phyloP scores from a whole-genome alignment of 2,888 invertebrate genomes.

The Campaea margaritaria region DNA sequence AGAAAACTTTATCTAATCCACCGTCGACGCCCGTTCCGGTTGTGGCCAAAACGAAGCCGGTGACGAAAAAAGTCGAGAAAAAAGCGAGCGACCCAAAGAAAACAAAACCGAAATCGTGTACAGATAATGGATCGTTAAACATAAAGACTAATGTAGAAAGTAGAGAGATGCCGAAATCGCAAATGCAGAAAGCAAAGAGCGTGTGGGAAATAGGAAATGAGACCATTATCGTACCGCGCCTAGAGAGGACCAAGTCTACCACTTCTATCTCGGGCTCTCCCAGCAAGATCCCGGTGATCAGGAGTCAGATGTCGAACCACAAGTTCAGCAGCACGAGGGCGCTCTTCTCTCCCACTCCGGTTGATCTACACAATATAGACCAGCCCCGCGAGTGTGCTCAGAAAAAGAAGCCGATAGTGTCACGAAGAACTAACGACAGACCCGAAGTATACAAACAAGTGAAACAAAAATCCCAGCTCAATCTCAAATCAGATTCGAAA shows the following conservation, averaged over 20 bases:
- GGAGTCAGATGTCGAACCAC: slow-evolving; percentile 80
- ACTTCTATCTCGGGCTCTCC: slow-evolving; percentile 85
- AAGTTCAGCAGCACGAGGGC: slow-evolving; percentile 82
- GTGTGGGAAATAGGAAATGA: slow-evolving; percentile 84
- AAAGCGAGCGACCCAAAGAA: slow-evolving; percentile 75
- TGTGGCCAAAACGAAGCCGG: slow-evolving; percentile 74
- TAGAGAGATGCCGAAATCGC: slow-evolving; percentile 69
- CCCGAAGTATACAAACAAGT: slow-evolving; percentile 71
- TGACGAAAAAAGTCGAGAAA: slow-evolving; percentile 74
- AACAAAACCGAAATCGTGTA: slow-evolving; percentile 71
- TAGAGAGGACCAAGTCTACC: slow-evolving; percentile 80
- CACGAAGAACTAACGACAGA: slow-evolving; percentile 70
- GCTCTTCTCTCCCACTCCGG: slow-evolving; percentile 85
- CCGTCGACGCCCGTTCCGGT: slow-evolving; percentile 81
- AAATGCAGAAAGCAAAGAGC: slow-evolving; percentile 82
- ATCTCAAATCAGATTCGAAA: slow-evolving; percentile 72
- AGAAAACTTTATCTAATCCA: slow-evolving; percentile 83
- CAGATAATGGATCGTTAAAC: slow-evolving; percentile 74
- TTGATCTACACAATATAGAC: slow-evolving; percentile 83
- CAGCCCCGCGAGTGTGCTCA: slow-evolving; percentile 84
- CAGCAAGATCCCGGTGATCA: slow-evolving; percentile 87
- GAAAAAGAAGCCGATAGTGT: slow-evolving; percentile 73
- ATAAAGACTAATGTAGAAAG: slow-evolving; percentile 67
- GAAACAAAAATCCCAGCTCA: slow-evolving; percentile 80
- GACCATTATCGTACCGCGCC: slow-evolving; percentile 62